Evolutionary conservation across 2,797 vertebrate genomes (phyloP).

Genomic region (Epinephelus malabaricus): DNA sequence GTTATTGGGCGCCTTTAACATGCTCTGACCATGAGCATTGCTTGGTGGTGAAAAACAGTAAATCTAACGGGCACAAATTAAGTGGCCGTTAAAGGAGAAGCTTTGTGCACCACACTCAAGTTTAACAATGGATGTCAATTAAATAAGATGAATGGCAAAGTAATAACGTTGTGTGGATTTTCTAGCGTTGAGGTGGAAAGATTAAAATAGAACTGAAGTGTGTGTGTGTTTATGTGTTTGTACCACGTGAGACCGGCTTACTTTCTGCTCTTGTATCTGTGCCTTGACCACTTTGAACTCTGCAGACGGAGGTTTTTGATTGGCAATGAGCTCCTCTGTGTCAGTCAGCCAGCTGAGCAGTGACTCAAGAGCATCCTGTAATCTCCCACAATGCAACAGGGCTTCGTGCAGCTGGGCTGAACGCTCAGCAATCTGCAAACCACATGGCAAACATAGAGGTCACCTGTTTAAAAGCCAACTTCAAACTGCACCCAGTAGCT

Average conservation of each 20-base stretch:
- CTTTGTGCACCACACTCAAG: slow-evolving; percentile 56
- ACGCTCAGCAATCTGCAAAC: slow-evolving; percentile 93
- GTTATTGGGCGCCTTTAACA: slow-evolving; percentile 62
- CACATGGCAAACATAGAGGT: slow-evolving; percentile 57
- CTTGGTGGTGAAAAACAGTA: slow-evolving; percentile 61
- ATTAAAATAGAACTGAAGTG: slow-evolving; percentile 22
- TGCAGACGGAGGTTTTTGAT: slow-evolving; percentile 96
- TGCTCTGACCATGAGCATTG: neutral
- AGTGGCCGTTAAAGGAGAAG: slow-evolving; percentile 55
- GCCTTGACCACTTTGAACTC: slow-evolving; percentile 99
- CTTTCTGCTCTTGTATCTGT: slow-evolving; percentile 99
- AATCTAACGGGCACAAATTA: slow-evolving; percentile 67
- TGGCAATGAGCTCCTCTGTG: slow-evolving; percentile 97
- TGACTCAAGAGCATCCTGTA: slow-evolving; percentile 98
- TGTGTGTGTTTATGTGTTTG: slow-evolving; percentile 20
- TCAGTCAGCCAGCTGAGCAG: slow-evolving; percentile 98
- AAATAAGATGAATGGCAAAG: slow-evolving; percentile 58
- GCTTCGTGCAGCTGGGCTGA: slow-evolving; percentile 97
- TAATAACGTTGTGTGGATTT: slow-evolving; percentile 25
- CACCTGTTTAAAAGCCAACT: slow-evolving; percentile 29
- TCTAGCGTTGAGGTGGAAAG: slow-evolving; percentile 13
- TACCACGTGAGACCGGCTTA: slow-evolving; percentile 70
- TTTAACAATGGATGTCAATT: slow-evolving; percentile 67
- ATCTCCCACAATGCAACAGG: slow-evolving; percentile 96
- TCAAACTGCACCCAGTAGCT: slow-evolving; percentile 12